A percentile compares a stretch with the other conserved stretches of the same genome.
Evolutionary conservation across 2,888 invertebrate species (phyloP).

Genomic region (Hirtodrosophila duncani): DNA sequence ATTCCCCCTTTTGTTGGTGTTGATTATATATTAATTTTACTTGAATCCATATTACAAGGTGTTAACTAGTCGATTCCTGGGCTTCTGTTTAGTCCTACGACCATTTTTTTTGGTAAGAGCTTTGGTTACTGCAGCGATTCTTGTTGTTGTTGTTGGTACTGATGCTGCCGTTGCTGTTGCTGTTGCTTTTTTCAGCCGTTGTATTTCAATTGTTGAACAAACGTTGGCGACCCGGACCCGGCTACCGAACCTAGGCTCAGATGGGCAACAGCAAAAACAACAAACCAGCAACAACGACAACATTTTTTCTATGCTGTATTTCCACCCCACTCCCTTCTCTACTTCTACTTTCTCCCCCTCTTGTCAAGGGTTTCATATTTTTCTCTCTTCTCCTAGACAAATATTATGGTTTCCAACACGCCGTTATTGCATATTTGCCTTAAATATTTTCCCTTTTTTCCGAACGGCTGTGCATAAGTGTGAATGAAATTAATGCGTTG

Average conservation of each 20-base stretch:
- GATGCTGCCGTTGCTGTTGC: conserved; percentile 22
- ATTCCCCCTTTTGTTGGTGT: too few relatives aligned
- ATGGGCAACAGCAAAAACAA: conserved; percentile 18
- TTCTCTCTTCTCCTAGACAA: conserved; percentile 60
- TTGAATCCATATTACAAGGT: too few relatives aligned
- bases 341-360: not conserved
- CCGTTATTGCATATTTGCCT: conserved; percentile 73
- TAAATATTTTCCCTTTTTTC: conserved; percentile 59
- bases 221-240: conserved; percentile 31
- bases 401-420: conserved; percentile 72
- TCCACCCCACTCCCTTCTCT: not conserved
- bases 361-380: conserved; percentile 6
- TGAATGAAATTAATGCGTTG: conserved; percentile 75
- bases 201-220: conserved; percentile 66
- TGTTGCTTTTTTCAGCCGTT: conserved; percentile 20
- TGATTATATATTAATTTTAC: too few relatives aligned
- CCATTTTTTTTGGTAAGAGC: too few relatives aligned
- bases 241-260: conserved; percentile 33
- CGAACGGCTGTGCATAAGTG: conserved; percentile 58
- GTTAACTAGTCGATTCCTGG: too few relatives aligned
- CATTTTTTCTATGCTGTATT: too few relatives aligned
- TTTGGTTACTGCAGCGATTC: too few relatives aligned
- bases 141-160: conserved; percentile 2
- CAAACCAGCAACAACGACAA: conserved; percentile 10
- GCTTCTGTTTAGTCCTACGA: too few relatives aligned